A percentile compares a stretch with the other conserved stretches of the same genome.
Conservation (phyloP, 2,888 invertebrate genomes). For the Cancer borealis region DNA sequence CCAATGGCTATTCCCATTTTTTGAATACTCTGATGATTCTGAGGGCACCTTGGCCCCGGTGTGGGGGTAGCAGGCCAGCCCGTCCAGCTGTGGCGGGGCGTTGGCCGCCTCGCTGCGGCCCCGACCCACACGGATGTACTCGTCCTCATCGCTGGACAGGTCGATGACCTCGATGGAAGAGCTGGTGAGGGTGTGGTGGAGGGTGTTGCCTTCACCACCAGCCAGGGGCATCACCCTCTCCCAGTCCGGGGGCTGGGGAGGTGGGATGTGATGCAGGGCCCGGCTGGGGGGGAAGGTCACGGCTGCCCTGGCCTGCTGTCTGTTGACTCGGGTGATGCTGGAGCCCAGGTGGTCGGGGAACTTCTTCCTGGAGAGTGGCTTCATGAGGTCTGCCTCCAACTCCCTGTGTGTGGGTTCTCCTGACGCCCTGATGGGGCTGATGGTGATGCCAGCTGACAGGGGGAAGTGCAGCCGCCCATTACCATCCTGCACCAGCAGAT, state of each 20-base stretch:
- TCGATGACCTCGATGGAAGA: constrained; percentile 69
- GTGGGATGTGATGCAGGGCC: not conserved
- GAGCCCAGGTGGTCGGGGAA: not conserved
- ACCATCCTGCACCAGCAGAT: not conserved
- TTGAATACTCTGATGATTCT: constrained; percentile 65
- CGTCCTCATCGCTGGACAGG: constrained; percentile 72
- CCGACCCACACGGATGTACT: constrained; percentile 25
- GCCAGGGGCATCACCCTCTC: not conserved
- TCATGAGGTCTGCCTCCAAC: constrained; percentile 49
- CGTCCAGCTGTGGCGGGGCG: constrained; percentile 64
- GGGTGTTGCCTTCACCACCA: not conserved
- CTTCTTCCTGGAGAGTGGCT: constrained; percentile 55
- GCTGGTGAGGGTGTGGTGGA: constrained; percentile 34
- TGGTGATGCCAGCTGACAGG: not conserved
- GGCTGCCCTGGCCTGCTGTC: not conserved
- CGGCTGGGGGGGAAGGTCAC: not conserved
- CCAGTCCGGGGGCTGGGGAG: not conserved
- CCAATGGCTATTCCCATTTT: constrained; percentile 76
- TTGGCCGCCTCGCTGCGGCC: constrained; percentile 60
- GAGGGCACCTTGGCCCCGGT: constrained; percentile 67
- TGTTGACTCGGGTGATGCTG: not conserved
- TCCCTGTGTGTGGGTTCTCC: not conserved
- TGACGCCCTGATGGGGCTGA: not conserved
- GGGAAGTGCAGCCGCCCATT: not conserved
- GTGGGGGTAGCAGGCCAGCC: constrained; percentile 66